These are phyloP conservation scores for Ceyx margarethae DNA, from an alignment of 2,113 vertebrate genomes.

Conservation along the genomic window DNA sequence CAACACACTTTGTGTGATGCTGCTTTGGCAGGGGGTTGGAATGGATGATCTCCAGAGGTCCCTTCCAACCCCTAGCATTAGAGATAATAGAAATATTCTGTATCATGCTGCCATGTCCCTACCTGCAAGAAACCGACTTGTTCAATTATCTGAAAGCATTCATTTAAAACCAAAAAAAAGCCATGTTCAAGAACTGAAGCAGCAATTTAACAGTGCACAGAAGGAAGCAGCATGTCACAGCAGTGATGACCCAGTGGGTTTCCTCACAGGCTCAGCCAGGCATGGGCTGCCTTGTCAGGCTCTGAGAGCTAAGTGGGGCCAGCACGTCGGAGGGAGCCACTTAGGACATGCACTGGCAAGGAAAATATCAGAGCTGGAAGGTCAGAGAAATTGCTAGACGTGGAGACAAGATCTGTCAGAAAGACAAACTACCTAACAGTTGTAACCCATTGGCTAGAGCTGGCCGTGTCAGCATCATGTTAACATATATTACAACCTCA, in stretches of 20 bases:
- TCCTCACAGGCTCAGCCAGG: not conserved
- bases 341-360: not conserved
- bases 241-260: not conserved
- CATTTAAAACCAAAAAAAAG: not conserved
- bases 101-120: not conserved
- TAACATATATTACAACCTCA: conserved; percentile 47
- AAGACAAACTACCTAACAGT: conserved; percentile 62
- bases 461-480: conserved; percentile 11
- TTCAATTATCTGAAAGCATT: not conserved
- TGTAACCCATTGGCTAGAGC: conserved; percentile 45
- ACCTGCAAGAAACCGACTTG: not conserved
- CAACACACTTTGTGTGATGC: too few species aligned
- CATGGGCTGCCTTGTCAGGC: not conserved
- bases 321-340: rapidly evolving
- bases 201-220: not conserved
- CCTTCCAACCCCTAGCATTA: too few species aligned
- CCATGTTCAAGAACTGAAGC: not conserved
- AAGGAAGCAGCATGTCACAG: not conserved
- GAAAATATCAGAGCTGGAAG: conserved; percentile 64
- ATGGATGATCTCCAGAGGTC: too few species aligned
- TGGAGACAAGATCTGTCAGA: conserved; percentile 54
- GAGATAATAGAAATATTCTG: not conserved
- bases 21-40: too few species aligned
- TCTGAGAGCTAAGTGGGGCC: rapidly evolving
- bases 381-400: conserved; percentile 43